These are phyloP conservation scores for Limenitis camilla DNA, from an alignment of 2,888 invertebrate genomes.

Conservation along the genomic window DNA sequence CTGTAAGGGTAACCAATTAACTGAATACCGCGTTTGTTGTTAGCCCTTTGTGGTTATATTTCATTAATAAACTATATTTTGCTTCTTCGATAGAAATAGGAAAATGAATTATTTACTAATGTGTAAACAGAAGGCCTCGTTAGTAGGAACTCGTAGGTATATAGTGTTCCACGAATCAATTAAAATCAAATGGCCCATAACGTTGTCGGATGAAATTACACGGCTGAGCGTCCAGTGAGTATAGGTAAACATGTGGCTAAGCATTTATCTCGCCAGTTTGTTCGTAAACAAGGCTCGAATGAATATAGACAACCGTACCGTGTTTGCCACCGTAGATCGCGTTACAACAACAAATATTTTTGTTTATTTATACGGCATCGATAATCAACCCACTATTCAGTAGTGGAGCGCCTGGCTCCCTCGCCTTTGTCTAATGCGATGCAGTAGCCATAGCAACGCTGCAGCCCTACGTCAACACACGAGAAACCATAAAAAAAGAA, in stretches of 20 bases:
- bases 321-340: conserved; percentile 60
- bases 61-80: conserved; percentile 2
- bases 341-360: conserved; percentile 66
- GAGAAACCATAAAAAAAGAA: conserved; percentile 67
- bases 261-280: conserved; percentile 65
- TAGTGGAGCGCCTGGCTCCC: conserved; percentile 32
- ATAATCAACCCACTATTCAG: conserved; percentile 32
- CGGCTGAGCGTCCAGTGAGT: conserved; percentile 41
- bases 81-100: too few relatives aligned
- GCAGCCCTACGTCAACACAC: conserved; percentile 58
- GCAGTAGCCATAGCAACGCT: conserved; percentile 66
- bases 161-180: conserved; percentile 13
- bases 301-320: conserved; percentile 65
- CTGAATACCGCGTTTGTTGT: conserved; percentile 54
- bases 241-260: conserved; percentile 51
- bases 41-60: conserved; percentile 48
- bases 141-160: not conserved
- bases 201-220: conserved; percentile 53
- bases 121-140: too few relatives aligned
- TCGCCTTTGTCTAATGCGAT: conserved; percentile 49
- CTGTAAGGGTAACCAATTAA: conserved; percentile 69
- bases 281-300: conserved; percentile 66
- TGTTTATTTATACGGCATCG: conserved; percentile 47
- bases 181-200: conserved; percentile 19
- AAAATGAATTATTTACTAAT: too few relatives aligned